Base-by-base conservation (phyloP, 2,797 vertebrate species). In the Ambastaia sidthimunki region DNA sequence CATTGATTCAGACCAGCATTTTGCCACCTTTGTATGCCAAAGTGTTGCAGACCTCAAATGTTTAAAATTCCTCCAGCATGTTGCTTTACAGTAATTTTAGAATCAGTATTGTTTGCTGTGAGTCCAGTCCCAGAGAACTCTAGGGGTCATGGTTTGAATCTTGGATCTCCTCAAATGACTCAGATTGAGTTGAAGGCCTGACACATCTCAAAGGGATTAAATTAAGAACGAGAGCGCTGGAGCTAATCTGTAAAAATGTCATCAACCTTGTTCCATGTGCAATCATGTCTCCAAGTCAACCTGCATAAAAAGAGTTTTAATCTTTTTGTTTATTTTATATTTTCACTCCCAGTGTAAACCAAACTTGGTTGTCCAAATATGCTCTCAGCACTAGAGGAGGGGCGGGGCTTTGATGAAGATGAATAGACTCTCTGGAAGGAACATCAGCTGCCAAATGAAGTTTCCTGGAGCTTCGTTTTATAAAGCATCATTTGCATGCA, bases 281-380 rank as follows among this genome's bases (percentile, higher is more conserved):
- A 89, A 86, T 89, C 88, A 85, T 59, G 66, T 83, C 82, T 63
- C 79, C 5, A 84, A 87, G 89, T 88, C 86, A 85, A 1, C 25
- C 79, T 67, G 70, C 83, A 92, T 92, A 90, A 93, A 92, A 92
- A 81, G 81, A 72, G 79, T 81, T 87, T 88, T 91, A 91, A 93
- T 92, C 90, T 90, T 69, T 78, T 73, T 93, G 93, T 93, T 93
- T 93, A 91, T 94, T 93, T 90, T 93, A 91, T 90, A 89, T 92
- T 91, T 93, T 93, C 92, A 92, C 92, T 93, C 90, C 87, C 85
- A 90, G 90, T 83, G 88, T 92, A 94, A 93, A 93, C 91, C 77
- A 75, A 88, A 90, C 88, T 77, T 87, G 85, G 85, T 90, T 93
- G 92, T 93, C 90, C 89, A 93, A 93, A 93, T 91, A 92, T 83